Percentiles rank a stretch among this genome's conserved stretches.
These are phyloP conservation scores for Zosterops lateralis DNA, from an alignment of 2,113 vertebrate species.

Conservation along the genomic window DNA sequence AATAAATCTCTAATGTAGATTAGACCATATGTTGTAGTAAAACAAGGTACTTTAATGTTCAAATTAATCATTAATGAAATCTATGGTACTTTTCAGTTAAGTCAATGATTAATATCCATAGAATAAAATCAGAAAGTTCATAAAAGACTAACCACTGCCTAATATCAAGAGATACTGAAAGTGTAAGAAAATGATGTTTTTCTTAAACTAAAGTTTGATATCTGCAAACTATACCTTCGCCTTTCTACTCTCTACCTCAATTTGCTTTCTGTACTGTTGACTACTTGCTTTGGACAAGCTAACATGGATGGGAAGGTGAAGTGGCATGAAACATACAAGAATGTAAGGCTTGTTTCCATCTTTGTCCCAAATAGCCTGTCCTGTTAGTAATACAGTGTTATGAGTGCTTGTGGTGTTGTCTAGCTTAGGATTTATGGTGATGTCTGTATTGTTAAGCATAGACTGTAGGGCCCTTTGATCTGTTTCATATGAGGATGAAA, in stretches of 20 bases:
- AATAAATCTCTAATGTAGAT: neutral
- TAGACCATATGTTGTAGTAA: neutral
- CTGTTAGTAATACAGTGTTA: neutral
- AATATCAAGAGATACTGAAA: neutral
- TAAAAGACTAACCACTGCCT: neutral
- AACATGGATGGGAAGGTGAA: constrained; percentile 44
- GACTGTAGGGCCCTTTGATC: neutral
- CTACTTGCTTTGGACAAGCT: constrained; percentile 40
- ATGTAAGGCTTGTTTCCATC: constrained; percentile 41
- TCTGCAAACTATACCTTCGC: neutral
- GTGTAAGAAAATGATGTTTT: neutral
- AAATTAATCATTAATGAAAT: neutral
- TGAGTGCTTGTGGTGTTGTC: neutral
- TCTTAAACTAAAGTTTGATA: neutral
- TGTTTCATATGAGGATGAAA: neutral
- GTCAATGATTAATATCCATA: neutral
- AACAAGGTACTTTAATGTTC: neutral
- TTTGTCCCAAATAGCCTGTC: neutral
- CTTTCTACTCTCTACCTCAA: constrained; percentile 27
- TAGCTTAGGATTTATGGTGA: constrained; percentile 9
- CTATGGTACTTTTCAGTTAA: neutral
- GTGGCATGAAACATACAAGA: constrained; percentile 6
- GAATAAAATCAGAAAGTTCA: neutral
- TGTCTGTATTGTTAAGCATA: neutral
- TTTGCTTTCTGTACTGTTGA: constrained; percentile 1